A percentile compares a stretch with the other conserved stretches of the same genome.
phyloP scores from a whole-genome alignment of 2,113 vertebrate genomes.

The Anguilla rostrata region DNA sequence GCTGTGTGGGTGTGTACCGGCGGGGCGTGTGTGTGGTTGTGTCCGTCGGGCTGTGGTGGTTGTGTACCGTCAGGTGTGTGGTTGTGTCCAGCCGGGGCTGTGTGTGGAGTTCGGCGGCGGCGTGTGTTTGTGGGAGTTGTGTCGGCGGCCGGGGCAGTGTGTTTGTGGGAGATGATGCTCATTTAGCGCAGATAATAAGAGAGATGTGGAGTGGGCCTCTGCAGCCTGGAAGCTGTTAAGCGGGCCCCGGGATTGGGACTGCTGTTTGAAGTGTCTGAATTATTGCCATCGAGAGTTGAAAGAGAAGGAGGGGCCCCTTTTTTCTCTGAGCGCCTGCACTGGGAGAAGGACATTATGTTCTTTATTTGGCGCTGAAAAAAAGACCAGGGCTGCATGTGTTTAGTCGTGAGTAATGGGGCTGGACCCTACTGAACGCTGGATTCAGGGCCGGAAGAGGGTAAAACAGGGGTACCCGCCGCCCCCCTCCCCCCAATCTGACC shows the following conservation, averaged over 20 bases:
- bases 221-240: constrained; percentile 47
- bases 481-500: not conserved
- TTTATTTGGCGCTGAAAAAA: not conserved
- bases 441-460: not conserved
- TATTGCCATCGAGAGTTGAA: constrained; percentile 32
- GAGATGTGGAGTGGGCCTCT: not conserved
- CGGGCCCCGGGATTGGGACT: constrained; percentile 51
- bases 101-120: no score
- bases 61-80: no score
- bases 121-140: no score
- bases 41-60: no score
- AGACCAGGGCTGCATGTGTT: not conserved
- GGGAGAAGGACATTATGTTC: not conserved
- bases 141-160: not conserved
- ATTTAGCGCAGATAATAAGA: not conserved
- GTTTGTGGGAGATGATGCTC: not conserved
- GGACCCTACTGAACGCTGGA: not conserved
- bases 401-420: not conserved
- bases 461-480: not conserved
- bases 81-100: no score
- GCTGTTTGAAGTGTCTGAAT: constrained; percentile 40
- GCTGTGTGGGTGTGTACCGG: no score
- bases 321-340: not conserved
- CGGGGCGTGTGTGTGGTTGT: no score
- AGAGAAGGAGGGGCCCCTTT: not conserved